Evolutionary conservation across 1,140 invertebrate species (phyloP).

Genomic region (Aphelinus atriplicis): DNA sequence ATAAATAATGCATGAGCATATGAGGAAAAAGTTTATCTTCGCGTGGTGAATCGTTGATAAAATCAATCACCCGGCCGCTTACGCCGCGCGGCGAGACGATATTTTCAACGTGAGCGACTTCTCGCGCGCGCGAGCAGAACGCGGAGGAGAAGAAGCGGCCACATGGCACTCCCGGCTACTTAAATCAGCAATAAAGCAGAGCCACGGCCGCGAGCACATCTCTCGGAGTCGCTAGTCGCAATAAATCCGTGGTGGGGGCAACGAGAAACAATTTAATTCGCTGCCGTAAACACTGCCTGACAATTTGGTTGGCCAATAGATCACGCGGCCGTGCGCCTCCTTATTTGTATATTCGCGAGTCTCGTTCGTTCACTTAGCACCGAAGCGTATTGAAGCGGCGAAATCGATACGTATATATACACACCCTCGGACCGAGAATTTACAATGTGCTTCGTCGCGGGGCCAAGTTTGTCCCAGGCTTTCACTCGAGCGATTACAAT

Average conservation of each 20-base stretch:
- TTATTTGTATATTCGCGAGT: not conserved
- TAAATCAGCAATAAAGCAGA: slow-evolving; percentile 42
- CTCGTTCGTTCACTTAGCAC: not conserved
- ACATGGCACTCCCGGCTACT: slow-evolving; percentile 30
- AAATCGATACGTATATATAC: too few relatives aligned
- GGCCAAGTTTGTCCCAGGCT: too few relatives aligned
- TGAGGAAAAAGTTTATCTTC: slow-evolving; percentile 21
- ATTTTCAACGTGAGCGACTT: slow-evolving; percentile 10
- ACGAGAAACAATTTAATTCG: slow-evolving; percentile 49
- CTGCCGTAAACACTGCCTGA: slow-evolving; percentile 41
- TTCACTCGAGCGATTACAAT: too few relatives aligned
- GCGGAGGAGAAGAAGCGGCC: slow-evolving; percentile 4
- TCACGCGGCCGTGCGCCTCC: slow-evolving; percentile 31
- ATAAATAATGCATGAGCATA: slow-evolving; percentile 20
- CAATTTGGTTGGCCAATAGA: slow-evolving; percentile 46
- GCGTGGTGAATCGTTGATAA: slow-evolving; percentile 19
- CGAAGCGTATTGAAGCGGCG: too few relatives aligned
- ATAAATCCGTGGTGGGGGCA: slow-evolving; percentile 23
- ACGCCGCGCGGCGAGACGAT: not conserved
- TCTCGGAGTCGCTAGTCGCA: slow-evolving; percentile 22
- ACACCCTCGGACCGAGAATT: too few relatives aligned
- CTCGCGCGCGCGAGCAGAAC: not conserved
- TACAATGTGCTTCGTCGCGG: too few relatives aligned
- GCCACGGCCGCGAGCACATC: not conserved
- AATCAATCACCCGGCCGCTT: slow-evolving; percentile 30